Percentiles rank a stretch among this genome's conserved stretches.
phyloP scores from a whole-genome alignment of 2,797 vertebrate genomes.

The Xyrichtys novacula region DNA sequence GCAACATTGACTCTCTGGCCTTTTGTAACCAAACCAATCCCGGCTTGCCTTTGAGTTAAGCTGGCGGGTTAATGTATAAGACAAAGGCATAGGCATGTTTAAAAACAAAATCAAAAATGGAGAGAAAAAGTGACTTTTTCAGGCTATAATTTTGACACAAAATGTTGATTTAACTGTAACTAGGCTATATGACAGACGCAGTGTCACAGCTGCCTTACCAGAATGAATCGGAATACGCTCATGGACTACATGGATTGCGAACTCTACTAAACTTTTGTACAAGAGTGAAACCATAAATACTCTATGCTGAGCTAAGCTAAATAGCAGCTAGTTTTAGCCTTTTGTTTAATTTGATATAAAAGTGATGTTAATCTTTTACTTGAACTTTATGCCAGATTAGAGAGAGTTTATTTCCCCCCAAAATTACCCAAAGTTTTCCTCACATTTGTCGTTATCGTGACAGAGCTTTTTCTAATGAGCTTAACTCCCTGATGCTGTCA shows the following conservation, averaged over 20 bases:
- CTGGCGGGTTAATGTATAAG: neutral
- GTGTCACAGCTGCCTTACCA: neutral
- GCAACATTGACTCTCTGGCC: neutral
- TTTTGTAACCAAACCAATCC: neutral
- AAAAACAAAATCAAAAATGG: neutral
- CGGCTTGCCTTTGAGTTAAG: neutral
- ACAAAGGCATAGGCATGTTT: neutral
- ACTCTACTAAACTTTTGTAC: neutral
- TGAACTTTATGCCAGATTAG: neutral
- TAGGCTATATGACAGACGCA: neutral
- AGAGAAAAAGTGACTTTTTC: too few species aligned
- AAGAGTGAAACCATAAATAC: neutral
- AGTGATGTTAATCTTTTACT: neutral
- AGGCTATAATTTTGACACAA: too few species aligned
- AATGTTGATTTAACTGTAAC: too few species aligned
- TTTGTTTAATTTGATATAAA: neutral
- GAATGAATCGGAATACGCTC: too few species aligned
- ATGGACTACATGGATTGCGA: too few species aligned
- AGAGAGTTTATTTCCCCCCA: neutral
- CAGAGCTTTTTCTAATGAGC: constrained; percentile 26
- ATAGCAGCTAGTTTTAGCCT: neutral
- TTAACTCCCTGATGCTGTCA: neutral
- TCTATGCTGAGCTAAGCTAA: constrained; percentile 7
- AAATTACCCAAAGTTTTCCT: too few species aligned
- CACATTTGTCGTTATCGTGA: too few species aligned